A percentile compares a stretch with the other conserved stretches of the same genome.
Conservation (phyloP, 2,113 vertebrate species). For the Elgaria multicarinata region DNA sequence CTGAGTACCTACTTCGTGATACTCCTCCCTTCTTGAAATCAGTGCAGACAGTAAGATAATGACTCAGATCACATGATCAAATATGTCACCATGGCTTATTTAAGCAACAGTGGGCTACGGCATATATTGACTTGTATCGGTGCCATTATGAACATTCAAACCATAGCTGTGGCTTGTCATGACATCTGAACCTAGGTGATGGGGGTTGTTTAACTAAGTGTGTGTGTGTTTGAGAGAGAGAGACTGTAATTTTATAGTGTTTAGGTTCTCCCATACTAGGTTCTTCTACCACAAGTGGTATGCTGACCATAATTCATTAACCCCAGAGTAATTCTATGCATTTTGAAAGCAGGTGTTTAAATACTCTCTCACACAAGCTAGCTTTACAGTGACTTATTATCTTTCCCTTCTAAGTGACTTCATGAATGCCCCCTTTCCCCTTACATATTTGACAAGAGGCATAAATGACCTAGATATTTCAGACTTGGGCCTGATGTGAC, state of each 20-base stretch:
- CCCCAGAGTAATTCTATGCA: not conserved
- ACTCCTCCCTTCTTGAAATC: constrained; percentile 22
- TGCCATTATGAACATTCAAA: too few species aligned
- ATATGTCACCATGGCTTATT: too few species aligned
- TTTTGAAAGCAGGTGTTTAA: not conserved
- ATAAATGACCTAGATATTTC: constrained; percentile 11
- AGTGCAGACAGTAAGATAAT: constrained; percentile 12
- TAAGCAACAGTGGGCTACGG: too few species aligned
- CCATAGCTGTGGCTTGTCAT: too few species aligned
- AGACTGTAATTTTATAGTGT: not conserved
- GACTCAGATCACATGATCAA: too few species aligned
- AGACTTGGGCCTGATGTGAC: not conserved
- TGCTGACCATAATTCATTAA: not conserved
- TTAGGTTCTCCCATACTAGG: not conserved
- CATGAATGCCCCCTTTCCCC: not conserved
- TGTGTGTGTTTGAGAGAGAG: not conserved
- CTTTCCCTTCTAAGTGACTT: not conserved
- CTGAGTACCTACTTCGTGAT: not conserved
- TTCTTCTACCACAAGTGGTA: not conserved
- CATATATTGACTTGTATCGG: too few species aligned
- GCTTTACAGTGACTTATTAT: not conserved
- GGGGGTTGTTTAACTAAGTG: not conserved
- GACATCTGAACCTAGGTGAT: too few species aligned
- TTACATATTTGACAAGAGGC: constrained; percentile 7
- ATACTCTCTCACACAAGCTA: not conserved